Evolutionary conservation across 1,140 invertebrate genomes (phyloP).

Genomic region (Paraescarpia echinospica): DNA sequence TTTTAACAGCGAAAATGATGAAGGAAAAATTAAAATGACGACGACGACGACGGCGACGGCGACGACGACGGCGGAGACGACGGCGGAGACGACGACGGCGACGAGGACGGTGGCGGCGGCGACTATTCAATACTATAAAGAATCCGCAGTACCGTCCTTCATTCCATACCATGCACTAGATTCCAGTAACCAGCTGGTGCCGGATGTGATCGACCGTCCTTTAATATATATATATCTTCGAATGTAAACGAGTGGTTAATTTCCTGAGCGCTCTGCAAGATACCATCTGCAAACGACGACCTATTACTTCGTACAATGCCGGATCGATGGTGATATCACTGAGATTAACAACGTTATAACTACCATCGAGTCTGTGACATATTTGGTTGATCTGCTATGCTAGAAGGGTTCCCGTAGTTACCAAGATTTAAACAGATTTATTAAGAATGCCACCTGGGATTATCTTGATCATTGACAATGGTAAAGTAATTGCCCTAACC

Average conservation of each 20-base stretch:
- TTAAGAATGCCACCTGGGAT: no score
- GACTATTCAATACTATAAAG: neutral
- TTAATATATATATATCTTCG: neutral
- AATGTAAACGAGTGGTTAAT: neutral
- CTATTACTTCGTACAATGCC: neutral
- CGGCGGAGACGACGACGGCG: neutral
- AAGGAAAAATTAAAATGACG: no score
- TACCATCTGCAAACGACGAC: neutral
- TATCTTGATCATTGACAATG: no score
- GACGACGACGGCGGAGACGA: neutral
- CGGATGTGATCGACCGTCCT: neutral
- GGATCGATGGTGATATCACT: neutral
- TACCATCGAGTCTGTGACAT: neutral
- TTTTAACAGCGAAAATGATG: no score
- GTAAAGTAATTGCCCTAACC: no score
- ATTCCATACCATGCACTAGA: neutral
- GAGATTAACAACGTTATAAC: neutral
- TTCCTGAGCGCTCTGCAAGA: neutral
- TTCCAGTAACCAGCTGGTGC: neutral
- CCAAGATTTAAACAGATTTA: neutral
- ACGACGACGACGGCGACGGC: no score
- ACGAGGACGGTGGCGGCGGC: neutral
- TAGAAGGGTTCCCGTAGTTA: neutral
- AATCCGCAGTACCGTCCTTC: no score
- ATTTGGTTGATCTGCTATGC: neutral